Conservation (phyloP, 2,888 invertebrate species). For the Protophormia terraenovae region DNA sequence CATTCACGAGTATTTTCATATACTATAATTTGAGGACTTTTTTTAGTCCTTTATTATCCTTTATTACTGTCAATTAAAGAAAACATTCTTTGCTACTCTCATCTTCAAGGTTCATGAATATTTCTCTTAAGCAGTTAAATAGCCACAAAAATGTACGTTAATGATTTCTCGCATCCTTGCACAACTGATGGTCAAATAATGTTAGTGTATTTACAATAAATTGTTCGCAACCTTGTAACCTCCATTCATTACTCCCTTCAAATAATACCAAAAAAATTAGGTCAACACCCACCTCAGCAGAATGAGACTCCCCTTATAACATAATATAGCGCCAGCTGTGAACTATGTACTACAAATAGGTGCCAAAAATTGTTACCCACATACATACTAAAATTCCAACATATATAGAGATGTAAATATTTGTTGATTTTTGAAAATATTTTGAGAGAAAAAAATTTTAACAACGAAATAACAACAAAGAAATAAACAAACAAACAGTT, state of each 20-base stretch:
- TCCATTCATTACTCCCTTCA: not conserved
- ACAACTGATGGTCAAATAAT: too few species aligned
- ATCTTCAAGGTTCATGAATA: not conserved
- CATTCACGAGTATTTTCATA: too few species aligned
- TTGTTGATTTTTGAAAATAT: not conserved
- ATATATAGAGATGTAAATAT: not conserved
- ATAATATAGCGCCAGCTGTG: too few species aligned
- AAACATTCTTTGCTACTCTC: not conserved
- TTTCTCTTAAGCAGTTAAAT: not conserved
- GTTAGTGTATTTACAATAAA: too few species aligned
- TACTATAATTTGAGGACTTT: too few species aligned
- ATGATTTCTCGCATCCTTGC: too few species aligned
- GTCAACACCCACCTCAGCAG: conserved; percentile 49
- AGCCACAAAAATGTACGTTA: not conserved
- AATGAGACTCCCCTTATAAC: too few species aligned
- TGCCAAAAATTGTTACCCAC: conserved; percentile 25
- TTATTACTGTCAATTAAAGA: too few species aligned
- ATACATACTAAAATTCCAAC: not conserved
- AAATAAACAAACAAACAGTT: conserved; percentile 36
- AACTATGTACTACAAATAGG: too few species aligned
- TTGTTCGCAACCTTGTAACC: not conserved
- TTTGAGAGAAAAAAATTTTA: not conserved
- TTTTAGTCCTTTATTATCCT: too few species aligned
- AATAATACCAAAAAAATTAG: conserved; percentile 32
- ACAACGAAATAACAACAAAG: not conserved